Evolutionary conservation across 2,888 invertebrate genomes (phyloP).

Genomic region (Agelastica alni): DNA sequence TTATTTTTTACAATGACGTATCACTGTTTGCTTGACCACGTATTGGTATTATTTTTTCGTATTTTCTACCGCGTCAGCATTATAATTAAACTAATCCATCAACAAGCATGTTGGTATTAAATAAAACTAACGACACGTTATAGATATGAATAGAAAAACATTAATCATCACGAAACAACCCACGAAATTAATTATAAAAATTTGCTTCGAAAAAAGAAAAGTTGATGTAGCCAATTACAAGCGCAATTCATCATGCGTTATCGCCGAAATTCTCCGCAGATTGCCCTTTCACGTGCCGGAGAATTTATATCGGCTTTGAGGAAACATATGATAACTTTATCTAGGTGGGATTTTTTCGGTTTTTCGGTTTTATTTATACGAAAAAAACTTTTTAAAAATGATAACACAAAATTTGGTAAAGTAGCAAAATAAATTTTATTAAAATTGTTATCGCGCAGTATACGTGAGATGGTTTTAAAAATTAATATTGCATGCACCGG

Average conservation of each 20-base stretch:
- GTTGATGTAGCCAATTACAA: conserved; percentile 48
- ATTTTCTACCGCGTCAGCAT: conserved; percentile 3
- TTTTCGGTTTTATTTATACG: background rate
- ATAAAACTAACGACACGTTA: conserved; percentile 26
- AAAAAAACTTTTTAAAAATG: background rate
- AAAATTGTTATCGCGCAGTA: too few species aligned
- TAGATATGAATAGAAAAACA: conserved; percentile 29
- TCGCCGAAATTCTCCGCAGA: conserved; percentile 47
- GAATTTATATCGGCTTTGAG: conserved; percentile 41
- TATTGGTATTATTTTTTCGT: background rate
- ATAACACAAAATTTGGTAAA: too few species aligned
- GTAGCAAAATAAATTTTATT: too few species aligned
- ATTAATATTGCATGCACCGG: too few species aligned
- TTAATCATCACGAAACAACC: conserved; percentile 28
- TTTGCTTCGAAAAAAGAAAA: conserved; percentile 26
- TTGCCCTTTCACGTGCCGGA: conserved; percentile 47
- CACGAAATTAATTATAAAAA: conserved; percentile 31
- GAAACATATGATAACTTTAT: conserved; percentile 15
- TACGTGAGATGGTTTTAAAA: too few species aligned
- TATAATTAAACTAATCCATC: conserved; percentile 23
- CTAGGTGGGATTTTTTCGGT: conserved; percentile 11
- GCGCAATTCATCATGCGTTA: conserved; percentile 53
- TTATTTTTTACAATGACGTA: too few species aligned
- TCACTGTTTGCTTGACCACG: too few species aligned
- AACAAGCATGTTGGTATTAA: conserved; percentile 19